Conservation (phyloP, 2,888 invertebrate species). For the Leptopilina myrica region DNA sequence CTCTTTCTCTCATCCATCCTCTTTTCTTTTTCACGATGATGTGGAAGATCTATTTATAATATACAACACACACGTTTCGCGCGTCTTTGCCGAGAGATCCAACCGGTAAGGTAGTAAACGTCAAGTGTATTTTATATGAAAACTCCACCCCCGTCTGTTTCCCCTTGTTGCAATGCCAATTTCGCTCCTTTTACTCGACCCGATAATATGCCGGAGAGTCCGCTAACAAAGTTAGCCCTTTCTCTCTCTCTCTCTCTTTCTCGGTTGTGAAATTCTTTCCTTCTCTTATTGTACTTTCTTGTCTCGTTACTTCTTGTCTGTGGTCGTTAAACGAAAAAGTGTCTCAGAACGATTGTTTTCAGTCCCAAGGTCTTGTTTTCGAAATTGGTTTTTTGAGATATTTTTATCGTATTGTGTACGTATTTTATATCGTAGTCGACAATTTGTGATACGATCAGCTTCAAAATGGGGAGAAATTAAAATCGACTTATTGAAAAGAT, state of each 20-base stretch:
- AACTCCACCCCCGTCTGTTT: constrained; percentile 72
- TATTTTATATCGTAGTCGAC: no score
- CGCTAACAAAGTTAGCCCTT: constrained; percentile 67
- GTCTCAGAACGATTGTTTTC: no score
- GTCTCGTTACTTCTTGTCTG: constrained; percentile 13
- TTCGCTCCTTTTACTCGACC: constrained; percentile 69
- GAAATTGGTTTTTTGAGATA: no score
- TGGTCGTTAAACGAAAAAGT: no score
- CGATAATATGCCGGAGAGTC: constrained; percentile 63
- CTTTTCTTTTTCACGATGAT: constrained; percentile 53
- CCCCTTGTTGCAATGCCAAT: constrained; percentile 71
- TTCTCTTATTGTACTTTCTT: constrained; percentile 35
- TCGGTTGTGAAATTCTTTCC: constrained; percentile 27
- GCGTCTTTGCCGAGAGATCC: constrained; percentile 70
- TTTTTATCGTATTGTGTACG: no score
- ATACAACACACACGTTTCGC: constrained; percentile 60
- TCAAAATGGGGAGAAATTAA: no score
- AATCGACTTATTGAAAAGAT: no score
- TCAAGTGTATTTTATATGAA: constrained; percentile 76
- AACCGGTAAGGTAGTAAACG: constrained; percentile 75
- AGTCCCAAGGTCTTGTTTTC: no score
- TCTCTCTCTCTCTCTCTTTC: not conserved
- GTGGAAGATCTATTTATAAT: constrained; percentile 73
- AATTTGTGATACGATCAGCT: no score
- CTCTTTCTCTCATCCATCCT: constrained; percentile 42